phyloP scores from a whole-genome alignment of 2,888 invertebrate species.

The Teleogryllus oceanicus region DNA sequence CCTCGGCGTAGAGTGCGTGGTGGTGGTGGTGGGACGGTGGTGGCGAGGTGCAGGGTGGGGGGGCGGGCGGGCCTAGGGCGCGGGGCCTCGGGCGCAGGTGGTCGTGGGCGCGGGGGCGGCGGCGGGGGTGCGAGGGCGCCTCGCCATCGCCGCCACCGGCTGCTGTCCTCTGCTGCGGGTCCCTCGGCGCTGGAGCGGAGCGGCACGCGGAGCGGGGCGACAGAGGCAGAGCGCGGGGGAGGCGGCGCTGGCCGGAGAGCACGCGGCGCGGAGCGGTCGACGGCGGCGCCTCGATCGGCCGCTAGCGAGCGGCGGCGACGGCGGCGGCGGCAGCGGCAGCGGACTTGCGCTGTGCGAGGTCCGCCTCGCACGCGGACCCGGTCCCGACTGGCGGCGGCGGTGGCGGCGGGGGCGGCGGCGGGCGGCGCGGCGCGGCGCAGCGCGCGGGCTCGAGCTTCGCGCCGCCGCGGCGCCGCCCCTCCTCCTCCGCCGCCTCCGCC shows the following conservation, averaged over 20 bases:
- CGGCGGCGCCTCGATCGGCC: not conserved
- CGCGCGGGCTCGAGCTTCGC: not conserved
- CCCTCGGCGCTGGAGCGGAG: not conserved
- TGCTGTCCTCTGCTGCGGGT: not conserved
- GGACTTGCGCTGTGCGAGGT: not conserved
- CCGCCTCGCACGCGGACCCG: not conserved
- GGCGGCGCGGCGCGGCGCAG: not conserved
- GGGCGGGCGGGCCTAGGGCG: not conserved
- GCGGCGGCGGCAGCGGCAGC: not conserved
- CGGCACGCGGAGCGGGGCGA: too few species aligned
- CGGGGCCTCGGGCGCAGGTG: not conserved
- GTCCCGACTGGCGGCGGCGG: slow-evolving; percentile 3
- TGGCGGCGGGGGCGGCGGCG: not conserved
- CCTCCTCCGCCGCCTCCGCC: not conserved
- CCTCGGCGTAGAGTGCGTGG: not conserved
- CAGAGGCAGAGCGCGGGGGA: not conserved
- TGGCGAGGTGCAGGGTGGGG: not conserved
- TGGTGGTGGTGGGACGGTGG: not conserved
- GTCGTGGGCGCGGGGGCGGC: not conserved
- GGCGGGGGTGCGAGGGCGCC: not conserved
- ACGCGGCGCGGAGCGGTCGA: not conserved
- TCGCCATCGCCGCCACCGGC: not conserved
- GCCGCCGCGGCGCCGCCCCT: not conserved
- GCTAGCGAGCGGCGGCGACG: not conserved
- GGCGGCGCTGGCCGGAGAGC: not conserved